These are phyloP conservation scores for Cacoxenus indagator DNA, from an alignment of 2,888 invertebrate genomes.

Conservation along the genomic window DNA sequence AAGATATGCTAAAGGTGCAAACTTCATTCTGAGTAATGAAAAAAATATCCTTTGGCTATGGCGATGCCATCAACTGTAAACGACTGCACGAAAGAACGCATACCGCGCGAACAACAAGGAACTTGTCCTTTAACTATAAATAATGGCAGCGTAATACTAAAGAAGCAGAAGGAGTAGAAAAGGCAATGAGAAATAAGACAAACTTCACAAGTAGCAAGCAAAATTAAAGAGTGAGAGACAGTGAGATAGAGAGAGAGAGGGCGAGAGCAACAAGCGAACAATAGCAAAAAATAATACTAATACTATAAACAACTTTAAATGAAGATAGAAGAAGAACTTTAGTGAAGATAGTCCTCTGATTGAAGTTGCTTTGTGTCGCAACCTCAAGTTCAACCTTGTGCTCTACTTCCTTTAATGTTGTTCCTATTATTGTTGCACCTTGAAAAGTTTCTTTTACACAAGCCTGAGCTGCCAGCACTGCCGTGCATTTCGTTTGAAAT, in stretches of 20 bases:
- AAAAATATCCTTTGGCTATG: conserved; percentile 27
- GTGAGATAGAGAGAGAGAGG: neutral
- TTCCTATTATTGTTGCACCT: conserved; percentile 47
- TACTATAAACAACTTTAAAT: conserved; percentile 1
- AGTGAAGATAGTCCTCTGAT: conserved; percentile 59
- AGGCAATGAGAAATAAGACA: neutral
- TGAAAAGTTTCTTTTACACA: conserved; percentile 49
- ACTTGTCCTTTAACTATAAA: neutral
- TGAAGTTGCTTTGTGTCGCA: too few relatives aligned
- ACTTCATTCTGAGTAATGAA: neutral
- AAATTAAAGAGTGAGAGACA: too few relatives aligned
- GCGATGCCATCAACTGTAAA: conserved; percentile 22
- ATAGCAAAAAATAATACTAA: conserved; percentile 32
- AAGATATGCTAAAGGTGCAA: neutral
- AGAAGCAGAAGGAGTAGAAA: neutral
- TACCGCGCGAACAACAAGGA: too few relatives aligned
- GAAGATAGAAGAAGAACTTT: conserved; percentile 35
- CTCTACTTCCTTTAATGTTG: too few relatives aligned
- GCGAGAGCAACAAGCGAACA: conserved; percentile 11
- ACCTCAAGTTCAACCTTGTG: too few relatives aligned
- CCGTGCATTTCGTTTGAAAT: neutral
- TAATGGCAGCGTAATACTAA: neutral
- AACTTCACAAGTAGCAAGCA: neutral
- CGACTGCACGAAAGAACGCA: conserved; percentile 24
- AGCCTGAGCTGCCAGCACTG: neutral